A percentile compares a stretch with the other conserved stretches of the same genome.
Conservation (phyloP, 2,113 vertebrate genomes). For the Prunella fulvescens region DNA sequence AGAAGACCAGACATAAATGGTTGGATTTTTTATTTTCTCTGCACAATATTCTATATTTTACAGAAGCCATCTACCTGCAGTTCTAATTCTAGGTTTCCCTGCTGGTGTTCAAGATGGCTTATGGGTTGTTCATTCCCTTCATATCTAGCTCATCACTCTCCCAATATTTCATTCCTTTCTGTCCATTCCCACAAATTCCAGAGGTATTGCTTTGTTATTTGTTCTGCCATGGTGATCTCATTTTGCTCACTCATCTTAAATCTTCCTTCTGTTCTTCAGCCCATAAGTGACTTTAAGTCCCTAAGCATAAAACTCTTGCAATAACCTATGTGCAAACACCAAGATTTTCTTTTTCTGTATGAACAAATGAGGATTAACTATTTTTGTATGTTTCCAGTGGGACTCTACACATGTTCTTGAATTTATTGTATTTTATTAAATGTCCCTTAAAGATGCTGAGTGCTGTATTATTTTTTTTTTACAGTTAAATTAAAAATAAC, state of each 20-base stretch:
- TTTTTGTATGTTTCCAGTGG: background rate
- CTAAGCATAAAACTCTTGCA: background rate
- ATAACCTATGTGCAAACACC: background rate
- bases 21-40: background rate
- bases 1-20: background rate
- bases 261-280: background rate
- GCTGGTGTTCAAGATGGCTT: background rate
- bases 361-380: background rate
- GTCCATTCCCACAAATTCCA: background rate
- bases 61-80: background rate
- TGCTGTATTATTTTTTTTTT: background rate
- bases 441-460: background rate
- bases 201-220: background rate
- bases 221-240: background rate
- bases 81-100: background rate
- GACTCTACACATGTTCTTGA: background rate
- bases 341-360: background rate
- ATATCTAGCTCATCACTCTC: background rate
- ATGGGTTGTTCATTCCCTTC: background rate
- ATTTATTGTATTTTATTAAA: background rate
- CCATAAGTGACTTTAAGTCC: background rate
- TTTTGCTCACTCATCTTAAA: conserved; percentile 1
- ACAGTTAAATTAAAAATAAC: background rate
- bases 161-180: background rate
- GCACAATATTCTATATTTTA: background rate